These are phyloP conservation scores for Lepidurus arcticus DNA, from an alignment of 1,140 invertebrate genomes.

Conservation along the genomic window DNA sequence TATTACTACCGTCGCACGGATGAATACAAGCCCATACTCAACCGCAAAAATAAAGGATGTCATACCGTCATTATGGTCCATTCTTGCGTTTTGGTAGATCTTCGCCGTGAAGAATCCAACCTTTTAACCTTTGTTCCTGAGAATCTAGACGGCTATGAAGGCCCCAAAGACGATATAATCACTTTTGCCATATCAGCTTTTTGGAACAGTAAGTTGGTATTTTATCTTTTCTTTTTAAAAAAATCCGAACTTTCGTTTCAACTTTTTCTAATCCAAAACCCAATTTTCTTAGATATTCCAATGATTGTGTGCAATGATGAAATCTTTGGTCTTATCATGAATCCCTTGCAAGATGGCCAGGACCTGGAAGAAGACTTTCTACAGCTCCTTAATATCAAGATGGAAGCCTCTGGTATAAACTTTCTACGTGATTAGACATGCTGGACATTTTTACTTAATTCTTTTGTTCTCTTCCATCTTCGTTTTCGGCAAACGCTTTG, in stretches of 20 bases:
- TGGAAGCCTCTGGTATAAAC: constrained; percentile 60
- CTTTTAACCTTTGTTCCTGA: constrained; percentile 67
- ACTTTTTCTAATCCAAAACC: background rate
- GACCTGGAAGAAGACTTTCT: constrained; percentile 59
- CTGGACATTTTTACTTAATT: background rate
- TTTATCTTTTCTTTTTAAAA: background rate
- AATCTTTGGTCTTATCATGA: constrained; percentile 72
- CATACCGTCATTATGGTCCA: constrained; percentile 89
- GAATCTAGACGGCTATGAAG: constrained; percentile 58
- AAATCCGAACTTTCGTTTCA: background rate
- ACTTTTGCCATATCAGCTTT: constrained; percentile 83
- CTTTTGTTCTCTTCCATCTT: background rate
- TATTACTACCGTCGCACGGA: constrained; percentile 85
- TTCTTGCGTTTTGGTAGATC: constrained; percentile 74
- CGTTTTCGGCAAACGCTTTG: background rate
- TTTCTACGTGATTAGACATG: background rate
- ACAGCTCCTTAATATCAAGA: constrained; percentile 69
- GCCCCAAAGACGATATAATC: constrained; percentile 89
- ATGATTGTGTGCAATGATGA: constrained; percentile 76
- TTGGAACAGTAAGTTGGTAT: constrained; percentile 51
- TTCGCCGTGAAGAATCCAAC: constrained; percentile 57
- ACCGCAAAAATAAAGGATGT: constrained; percentile 64
- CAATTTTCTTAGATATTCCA: constrained; percentile 53
- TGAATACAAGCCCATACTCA: constrained; percentile 75
- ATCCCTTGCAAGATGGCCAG: constrained; percentile 68